Evolutionary conservation across 30 jellyfish, hydroid and myxozoan genomes (phyloP).

Genomic region (Chrysaora quinquecirrha): DNA sequence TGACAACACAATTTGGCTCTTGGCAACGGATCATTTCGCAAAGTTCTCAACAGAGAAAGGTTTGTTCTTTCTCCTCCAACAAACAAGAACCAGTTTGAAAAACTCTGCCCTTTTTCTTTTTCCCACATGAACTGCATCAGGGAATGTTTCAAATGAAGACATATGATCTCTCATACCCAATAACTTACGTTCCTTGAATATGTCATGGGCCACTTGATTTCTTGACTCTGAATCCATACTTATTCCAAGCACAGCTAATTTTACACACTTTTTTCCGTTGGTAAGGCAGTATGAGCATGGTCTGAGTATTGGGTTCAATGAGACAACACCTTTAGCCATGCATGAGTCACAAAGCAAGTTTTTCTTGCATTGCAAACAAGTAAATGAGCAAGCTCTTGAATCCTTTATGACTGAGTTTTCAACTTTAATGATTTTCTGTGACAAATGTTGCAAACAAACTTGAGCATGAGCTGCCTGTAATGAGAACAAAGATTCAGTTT

Average conservation of each 20-base stretch:
- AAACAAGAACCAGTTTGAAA: constrained; percentile 44
- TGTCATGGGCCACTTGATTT: constrained; percentile 22
- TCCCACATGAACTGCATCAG: constrained; percentile 55
- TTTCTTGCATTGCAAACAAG: neutral
- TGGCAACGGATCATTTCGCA: constrained; percentile 18
- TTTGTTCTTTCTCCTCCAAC: constrained; percentile 23
- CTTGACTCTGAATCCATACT: constrained; percentile 17
- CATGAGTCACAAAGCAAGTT: constrained; percentile 16
- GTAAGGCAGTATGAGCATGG: constrained; percentile 23
- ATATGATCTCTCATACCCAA: neutral
- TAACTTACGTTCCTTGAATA: constrained; percentile 20
- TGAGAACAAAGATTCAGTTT: neutral
- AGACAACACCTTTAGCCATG: neutral
- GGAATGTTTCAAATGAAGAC: constrained; percentile 9
- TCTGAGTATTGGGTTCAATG: constrained; percentile 6
- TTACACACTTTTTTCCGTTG: constrained; percentile 2
- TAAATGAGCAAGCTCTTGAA: neutral
- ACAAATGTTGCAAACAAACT: constrained; percentile 25
- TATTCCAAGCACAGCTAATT: constrained; percentile 17
- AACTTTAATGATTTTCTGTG: neutral
- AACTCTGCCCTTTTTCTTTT: constrained; percentile 48
- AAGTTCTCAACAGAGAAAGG: constrained; percentile 18
- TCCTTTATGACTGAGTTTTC: neutral
- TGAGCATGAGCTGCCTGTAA: constrained; percentile 1
- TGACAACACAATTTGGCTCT: neutral